Base-by-base conservation (phyloP, 2,113 vertebrate species). In the Stictonetta naevosa region DNA sequence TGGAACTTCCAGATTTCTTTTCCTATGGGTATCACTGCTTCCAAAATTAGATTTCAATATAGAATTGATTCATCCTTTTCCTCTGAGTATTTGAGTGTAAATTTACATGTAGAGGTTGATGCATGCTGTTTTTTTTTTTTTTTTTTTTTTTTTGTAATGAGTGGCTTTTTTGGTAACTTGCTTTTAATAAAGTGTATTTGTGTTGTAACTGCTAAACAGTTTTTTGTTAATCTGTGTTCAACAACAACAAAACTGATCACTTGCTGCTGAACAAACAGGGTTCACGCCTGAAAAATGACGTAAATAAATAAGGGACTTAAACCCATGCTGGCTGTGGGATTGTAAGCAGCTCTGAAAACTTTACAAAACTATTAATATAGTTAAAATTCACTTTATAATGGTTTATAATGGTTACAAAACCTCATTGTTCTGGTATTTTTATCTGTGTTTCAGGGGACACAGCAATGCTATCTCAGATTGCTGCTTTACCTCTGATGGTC, bases 401-500 rank as follows among this genome's bases (percentile, higher is more conserved):
- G 46, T 48, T 48, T 22, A 21, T 48, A 48, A 22, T 48, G 46
- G 46, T 48, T 48, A 48, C 46, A n/a, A 36, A 82, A 83, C 22
- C 38, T 85, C 15, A 6, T 31, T 53, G 26, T 58, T 74, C 11
- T 34, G 16, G 7, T 88, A 36, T 23, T 88, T 84, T 63, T 29
- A 8, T n/a, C 28, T 96, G 29, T 91, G 10, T 96, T 96, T 90
- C 83, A 98, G 98, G 82, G 97, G 96, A 2, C 98, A 98, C 29
- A 50, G 42, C 69, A 98, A 98, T 12, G 97, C 97, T 4, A 79
- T 98, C 76, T 98, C 98, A 3, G 97, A 97, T 81, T 98, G 98
- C 95, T 98, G 98, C 79, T 99, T 98, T 88, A 98, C 97, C 79
- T 66, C 60, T 85, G 97, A 97, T 4, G 98, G 98, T 8, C 97